Evolutionary conservation across 1,140 invertebrate species (phyloP).

Genomic region (Ceratosolen solmsi): DNA sequence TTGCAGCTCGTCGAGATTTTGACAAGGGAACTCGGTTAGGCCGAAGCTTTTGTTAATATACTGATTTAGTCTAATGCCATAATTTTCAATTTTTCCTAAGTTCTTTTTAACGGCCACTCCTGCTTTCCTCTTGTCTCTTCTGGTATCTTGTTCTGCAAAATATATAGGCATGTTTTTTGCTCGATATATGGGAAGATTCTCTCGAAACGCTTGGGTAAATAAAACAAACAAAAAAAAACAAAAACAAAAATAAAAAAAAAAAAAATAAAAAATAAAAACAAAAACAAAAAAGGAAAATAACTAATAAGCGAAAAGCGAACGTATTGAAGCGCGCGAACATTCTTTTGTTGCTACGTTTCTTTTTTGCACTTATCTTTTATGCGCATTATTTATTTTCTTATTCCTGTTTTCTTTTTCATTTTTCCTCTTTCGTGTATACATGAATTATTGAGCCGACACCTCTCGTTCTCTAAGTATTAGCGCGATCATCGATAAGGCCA

Average conservation of each 20-base stretch:
- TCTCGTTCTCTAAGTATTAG: not conserved
- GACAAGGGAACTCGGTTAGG: constrained; percentile 48
- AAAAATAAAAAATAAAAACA: not conserved
- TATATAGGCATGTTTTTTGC: constrained; percentile 50
- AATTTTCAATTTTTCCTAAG: constrained; percentile 54
- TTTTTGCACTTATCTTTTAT: not conserved
- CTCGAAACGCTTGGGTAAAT: not conserved
- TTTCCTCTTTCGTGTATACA: not conserved
- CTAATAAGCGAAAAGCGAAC: not conserved
- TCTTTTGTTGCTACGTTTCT: not conserved
- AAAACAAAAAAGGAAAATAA: not conserved
- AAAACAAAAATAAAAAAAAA: too few species aligned
- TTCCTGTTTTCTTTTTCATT: not conserved
- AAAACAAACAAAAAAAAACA: too few species aligned
- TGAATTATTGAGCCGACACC: not conserved
- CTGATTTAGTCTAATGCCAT: constrained; percentile 53
- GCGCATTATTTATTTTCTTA: not conserved
- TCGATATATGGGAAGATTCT: constrained; percentile 14
- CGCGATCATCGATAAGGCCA: constrained; percentile 1
- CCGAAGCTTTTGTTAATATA: constrained; percentile 56
- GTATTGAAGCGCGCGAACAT: not conserved
- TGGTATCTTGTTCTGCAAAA: constrained; percentile 53
- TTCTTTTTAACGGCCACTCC: constrained; percentile 51
- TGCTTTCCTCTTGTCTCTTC: constrained; percentile 51
- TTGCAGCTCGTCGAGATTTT: constrained; percentile 49